Base-by-base conservation (phyloP, 2,888 invertebrate genomes). In the Trichopria drosophilae region DNA sequence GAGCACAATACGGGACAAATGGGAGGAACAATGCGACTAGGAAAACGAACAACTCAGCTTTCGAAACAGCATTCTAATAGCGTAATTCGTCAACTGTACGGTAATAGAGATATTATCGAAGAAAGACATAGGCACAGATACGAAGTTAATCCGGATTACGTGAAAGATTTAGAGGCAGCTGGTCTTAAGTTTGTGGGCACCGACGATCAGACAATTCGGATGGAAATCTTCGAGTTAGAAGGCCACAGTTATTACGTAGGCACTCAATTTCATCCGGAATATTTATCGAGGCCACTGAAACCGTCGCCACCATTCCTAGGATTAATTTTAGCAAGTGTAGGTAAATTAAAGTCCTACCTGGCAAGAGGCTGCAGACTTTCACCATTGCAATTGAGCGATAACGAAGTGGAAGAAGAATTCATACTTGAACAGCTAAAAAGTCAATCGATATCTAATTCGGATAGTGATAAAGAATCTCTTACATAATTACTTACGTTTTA, bases 231-330 rank as follows among this genome's bases (percentile, higher is more conserved):
- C 37, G 88, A 93, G 68, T 78, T 98, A 12, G 84, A 86, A 44
- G 82, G 80, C 42, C 98, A 99, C 78, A 90, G 90, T 0, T 99
- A 90, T 76, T 99, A 90, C 72, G 90, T 97, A 4, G 90, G 90
- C 0, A 95, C 95, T 2, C 99, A 99, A 77, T 99, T 89, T 78
- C 99, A 99, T 77, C 99, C 99, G 0, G 99, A 99, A 76, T 99
- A 98, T 74, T 79, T 95, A 53, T 93, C 94, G 0, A 81, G 96
- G 2, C 96, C 96, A 0, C 76, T 95, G 58, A 86, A 85, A 42
- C 95, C 97, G 0, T 96, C 96, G 16, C 93, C 98, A 3, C 95
- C 95, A 6, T 99, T 97, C 77, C 79, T 97, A 59, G 99, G 99
- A 57, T 80, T 99, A 3, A 86, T 99, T 62, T 79, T 98, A 55